These are phyloP conservation scores for Centropristis striata DNA, from an alignment of 2,113 vertebrate genomes.

Conservation along the genomic window DNA sequence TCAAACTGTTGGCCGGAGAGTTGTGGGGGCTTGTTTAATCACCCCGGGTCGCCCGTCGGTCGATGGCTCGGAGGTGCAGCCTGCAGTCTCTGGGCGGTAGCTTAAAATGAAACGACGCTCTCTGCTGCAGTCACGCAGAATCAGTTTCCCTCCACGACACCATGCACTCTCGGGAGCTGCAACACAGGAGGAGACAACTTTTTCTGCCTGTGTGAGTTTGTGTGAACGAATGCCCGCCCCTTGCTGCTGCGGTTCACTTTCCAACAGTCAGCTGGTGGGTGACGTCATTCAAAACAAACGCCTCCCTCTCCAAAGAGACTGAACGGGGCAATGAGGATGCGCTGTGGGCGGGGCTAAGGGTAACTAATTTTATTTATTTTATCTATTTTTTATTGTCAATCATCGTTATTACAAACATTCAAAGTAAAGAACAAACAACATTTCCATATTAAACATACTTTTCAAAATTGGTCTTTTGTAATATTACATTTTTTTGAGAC, in stretches of 20 bases:
- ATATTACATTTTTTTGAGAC: too few species aligned
- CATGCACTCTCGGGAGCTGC: too few species aligned
- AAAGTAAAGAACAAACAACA: too few species aligned
- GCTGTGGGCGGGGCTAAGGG: conserved; percentile 35
- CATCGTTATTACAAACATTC: too few species aligned
- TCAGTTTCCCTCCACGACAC: conserved; percentile 24
- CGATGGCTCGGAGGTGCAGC: too few species aligned
- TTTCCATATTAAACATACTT: too few species aligned
- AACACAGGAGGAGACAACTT: conserved; percentile 20
- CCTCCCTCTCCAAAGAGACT: conserved; percentile 4
- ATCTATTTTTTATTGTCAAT: too few species aligned
- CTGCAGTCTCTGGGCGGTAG: neutral
- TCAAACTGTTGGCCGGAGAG: conserved; percentile 8
- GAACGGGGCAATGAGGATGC: conserved; percentile 13
- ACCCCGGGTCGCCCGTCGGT: conserved; percentile 32
- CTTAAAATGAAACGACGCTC: neutral
- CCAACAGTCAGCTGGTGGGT: conserved; percentile 66
- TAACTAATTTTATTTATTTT: neutral
- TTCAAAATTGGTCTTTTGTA: too few species aligned
- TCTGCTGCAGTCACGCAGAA: neutral
- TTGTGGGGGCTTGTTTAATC: conserved; percentile 56
- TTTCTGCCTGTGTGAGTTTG: conserved; percentile 12
- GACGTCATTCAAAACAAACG: conserved; percentile 71
- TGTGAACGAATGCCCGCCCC: conserved; percentile 23
- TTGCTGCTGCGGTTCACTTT: conserved; percentile 40